Conservation (phyloP, 2,113 vertebrate species). For the Anhinga rufa region DNA sequence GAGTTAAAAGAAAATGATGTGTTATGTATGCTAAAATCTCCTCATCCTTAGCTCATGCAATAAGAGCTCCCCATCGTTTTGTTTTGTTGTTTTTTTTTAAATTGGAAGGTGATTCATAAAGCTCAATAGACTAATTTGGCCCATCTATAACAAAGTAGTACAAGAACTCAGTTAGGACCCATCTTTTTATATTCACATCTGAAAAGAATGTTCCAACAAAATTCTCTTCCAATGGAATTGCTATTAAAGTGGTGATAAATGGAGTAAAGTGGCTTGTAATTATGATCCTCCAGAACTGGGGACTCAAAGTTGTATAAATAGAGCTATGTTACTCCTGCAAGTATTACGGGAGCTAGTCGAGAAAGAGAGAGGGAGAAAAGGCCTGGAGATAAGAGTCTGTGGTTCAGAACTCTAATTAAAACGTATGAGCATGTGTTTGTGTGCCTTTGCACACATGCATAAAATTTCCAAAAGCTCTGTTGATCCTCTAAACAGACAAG, state of each 20-base stretch:
- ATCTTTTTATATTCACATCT: constrained; percentile 1
- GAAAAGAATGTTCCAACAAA: constrained; percentile 21
- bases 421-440: rapidly evolving
- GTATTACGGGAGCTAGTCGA: background rate
- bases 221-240: constrained; percentile 23
- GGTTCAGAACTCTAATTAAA: background rate
- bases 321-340: background rate
- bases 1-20: background rate
- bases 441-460: background rate
- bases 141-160: background rate
- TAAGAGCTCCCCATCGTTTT: background rate
- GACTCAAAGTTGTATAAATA: background rate
- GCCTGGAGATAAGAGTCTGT: background rate
- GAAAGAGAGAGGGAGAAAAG: background rate
- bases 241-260: background rate
- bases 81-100: background rate
- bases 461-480: background rate
- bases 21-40: background rate
- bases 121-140: background rate
- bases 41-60: background rate
- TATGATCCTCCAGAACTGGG: background rate
- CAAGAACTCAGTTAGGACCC: background rate
- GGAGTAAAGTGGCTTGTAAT: constrained; percentile 16
- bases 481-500: background rate
- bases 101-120: background rate